Conservation (phyloP, 2,113 vertebrate genomes). For the Scytalopus superciliaris region DNA sequence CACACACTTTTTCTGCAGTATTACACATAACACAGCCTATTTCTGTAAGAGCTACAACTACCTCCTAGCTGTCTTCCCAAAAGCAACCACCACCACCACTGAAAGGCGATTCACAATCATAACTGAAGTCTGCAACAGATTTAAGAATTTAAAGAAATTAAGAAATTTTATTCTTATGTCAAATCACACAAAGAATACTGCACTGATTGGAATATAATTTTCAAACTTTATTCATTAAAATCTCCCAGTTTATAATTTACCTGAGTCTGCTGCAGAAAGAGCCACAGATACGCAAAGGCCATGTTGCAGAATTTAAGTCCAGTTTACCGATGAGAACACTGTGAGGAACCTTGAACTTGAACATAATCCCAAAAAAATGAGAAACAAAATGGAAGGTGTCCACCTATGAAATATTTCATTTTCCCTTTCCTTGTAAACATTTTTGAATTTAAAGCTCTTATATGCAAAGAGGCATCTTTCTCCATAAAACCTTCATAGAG, state of each 20-base stretch:
- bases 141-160: background rate
- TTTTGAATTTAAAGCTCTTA: background rate
- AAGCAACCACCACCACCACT: background rate
- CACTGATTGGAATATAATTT: slow-evolving; percentile 12
- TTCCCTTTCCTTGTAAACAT: background rate
- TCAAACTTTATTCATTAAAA: background rate
- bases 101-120: background rate
- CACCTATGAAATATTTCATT: background rate
- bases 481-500: background rate
- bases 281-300: background rate
- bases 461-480: background rate
- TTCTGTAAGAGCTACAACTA: background rate
- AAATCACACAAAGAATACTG: background rate
- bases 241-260: background rate
- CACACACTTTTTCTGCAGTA: background rate
- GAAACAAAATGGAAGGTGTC: background rate
- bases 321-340: slow-evolving; percentile 9
- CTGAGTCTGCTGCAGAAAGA: slow-evolving; percentile 32
- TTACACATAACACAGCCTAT: background rate
- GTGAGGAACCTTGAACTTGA: slow-evolving; percentile 58
- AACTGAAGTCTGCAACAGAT: background rate
- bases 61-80: background rate
- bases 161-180: background rate
- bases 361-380: slow-evolving; percentile 44
- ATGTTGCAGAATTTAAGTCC: slow-evolving; percentile 45